A percentile compares a stretch with the other conserved stretches of the same genome.
phyloP scores from a whole-genome alignment of 2,888 invertebrate genomes.

The Scaptomyza parva region DNA sequence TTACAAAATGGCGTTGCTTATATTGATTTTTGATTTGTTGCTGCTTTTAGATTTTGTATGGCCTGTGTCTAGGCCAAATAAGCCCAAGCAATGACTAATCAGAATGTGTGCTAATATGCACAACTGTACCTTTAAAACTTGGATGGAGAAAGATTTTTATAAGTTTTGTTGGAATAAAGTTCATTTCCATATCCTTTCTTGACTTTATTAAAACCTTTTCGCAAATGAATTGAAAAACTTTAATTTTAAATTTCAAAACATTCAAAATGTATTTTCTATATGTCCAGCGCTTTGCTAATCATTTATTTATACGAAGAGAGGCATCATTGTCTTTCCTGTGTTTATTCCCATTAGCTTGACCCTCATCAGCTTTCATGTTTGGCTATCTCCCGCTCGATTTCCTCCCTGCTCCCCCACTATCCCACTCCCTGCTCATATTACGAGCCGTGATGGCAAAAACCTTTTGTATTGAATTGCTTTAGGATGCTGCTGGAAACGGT shows the following conservation, averaged over 20 bases:
- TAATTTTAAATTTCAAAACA: not conserved
- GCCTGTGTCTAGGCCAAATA: slow-evolving; percentile 48
- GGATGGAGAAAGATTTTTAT: not conserved
- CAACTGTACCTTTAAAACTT: slow-evolving; percentile 42
- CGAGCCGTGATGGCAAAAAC: slow-evolving; percentile 32
- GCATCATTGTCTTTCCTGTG: slow-evolving; percentile 7
- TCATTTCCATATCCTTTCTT: not conserved
- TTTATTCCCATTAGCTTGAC: slow-evolving; percentile 25
- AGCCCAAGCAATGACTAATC: slow-evolving; percentile 34
- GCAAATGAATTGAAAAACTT: not conserved
- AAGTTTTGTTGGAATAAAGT: too few relatives aligned
- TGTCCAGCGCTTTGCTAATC: not conserved
- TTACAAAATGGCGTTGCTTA: slow-evolving; percentile 68
- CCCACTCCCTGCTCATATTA: slow-evolving; percentile 29
- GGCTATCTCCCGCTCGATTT: not conserved
- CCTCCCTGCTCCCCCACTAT: too few relatives aligned
- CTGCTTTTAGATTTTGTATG: slow-evolving; percentile 30
- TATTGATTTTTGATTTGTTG: slow-evolving; percentile 76
- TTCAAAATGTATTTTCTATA: not conserved
- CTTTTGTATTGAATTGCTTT: slow-evolving; percentile 56
- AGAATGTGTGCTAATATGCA: slow-evolving; percentile 5
- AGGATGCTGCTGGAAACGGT: slow-evolving; percentile 42
- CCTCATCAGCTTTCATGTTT: slow-evolving; percentile 17
- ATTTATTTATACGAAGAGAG: slow-evolving; percentile 15
- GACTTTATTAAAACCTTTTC: not conserved